These are phyloP conservation scores for Malurus splendens DNA, from an alignment of 2,797 vertebrate species.

Conservation along the genomic window DNA sequence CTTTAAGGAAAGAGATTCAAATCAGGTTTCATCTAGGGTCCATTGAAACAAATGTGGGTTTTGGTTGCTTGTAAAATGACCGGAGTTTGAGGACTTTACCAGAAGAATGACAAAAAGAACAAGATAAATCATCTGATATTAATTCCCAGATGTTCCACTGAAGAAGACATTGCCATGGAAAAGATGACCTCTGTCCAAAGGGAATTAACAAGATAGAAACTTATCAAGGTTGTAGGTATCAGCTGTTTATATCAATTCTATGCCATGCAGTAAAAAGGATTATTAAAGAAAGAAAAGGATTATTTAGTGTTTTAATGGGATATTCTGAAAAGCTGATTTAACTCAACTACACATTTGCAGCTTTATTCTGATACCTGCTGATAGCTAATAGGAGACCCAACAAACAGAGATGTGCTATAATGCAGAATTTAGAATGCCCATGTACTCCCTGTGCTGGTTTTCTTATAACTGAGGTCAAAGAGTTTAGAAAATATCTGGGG, in stretches of 20 bases:
- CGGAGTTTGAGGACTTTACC: neutral
- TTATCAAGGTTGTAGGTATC: neutral
- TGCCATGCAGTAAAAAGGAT: neutral
- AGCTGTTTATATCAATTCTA: neutral
- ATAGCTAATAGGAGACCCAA: neutral
- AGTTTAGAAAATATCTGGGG: neutral
- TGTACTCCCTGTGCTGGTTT: neutral
- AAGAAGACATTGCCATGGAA: neutral
- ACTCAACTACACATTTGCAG: neutral
- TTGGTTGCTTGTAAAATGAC: neutral
- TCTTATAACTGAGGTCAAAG: neutral
- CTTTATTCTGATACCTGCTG: neutral
- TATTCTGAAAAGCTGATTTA: neutral
- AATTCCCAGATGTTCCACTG: neutral
- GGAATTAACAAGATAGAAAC: neutral
- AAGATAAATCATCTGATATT: neutral
- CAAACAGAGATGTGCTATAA: neutral
- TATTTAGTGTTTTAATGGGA: neutral
- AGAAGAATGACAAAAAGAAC: neutral
- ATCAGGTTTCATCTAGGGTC: neutral
- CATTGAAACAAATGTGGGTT: neutral
- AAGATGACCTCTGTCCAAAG: neutral
- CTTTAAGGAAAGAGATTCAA: constrained; percentile 46
- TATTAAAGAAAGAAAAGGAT: neutral
- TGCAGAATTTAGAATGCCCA: neutral